Evolutionary conservation across 1,140 invertebrate species (phyloP).

Genomic region (Eurosta solidaginis): DNA sequence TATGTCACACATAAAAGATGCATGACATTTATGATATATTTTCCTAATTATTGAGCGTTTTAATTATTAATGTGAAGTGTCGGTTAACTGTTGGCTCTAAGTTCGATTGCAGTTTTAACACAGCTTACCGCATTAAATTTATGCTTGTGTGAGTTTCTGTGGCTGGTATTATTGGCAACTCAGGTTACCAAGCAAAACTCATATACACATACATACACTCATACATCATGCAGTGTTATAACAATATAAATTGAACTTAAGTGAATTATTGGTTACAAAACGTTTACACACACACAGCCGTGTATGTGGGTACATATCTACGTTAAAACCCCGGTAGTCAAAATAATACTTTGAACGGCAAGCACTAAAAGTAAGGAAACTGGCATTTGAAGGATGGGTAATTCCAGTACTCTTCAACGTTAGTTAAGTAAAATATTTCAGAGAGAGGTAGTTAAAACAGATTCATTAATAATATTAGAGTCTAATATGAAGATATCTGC

Average conservation of each 20-base stretch:
- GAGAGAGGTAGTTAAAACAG: too few species aligned
- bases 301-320: neutral
- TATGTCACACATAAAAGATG: neutral
- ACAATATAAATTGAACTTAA: too few species aligned
- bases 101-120: neutral
- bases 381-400: too few species aligned
- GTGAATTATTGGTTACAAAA: too few species aligned
- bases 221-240: neutral
- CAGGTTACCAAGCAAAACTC: conserved; percentile 16
- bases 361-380: too few species aligned
- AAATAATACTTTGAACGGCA: too few species aligned
- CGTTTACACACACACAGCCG: neutral
- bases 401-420: too few species aligned
- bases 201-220: neutral
- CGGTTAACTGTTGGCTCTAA: neutral
- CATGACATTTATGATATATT: neutral
- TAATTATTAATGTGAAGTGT: neutral
- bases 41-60: conserved; percentile 11
- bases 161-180: conserved; percentile 3
- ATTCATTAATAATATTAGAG: too few species aligned
- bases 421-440: too few species aligned
- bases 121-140: neutral
- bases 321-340: too few species aligned
- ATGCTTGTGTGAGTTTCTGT: neutral
- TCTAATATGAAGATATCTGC: too few species aligned